Conservation (phyloP, 2,888 invertebrate species). For the Idaea aversata region DNA sequence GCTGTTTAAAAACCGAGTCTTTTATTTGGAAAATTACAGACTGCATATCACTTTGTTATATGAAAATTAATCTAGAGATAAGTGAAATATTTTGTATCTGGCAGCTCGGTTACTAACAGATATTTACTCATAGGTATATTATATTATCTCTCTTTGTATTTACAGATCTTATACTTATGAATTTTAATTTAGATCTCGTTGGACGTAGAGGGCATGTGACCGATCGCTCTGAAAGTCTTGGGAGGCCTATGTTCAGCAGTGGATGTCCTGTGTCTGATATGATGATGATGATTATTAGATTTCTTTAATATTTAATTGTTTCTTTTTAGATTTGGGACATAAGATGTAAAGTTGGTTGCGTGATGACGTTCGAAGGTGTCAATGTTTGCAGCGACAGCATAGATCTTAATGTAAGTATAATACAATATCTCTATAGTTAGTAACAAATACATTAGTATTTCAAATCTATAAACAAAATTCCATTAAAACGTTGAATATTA, state of each 20-base stretch:
- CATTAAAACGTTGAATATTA: too few relatives aligned
- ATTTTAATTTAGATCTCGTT: too few relatives aligned
- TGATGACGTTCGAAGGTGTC: conserved; percentile 79
- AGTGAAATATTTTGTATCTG: conserved; percentile 9
- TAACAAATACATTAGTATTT: too few relatives aligned
- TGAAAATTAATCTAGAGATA: conserved; percentile 11
- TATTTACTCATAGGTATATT: too few relatives aligned
- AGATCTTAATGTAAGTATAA: conserved; percentile 75
- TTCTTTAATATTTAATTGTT: conserved; percentile 9
- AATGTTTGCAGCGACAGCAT: conserved; percentile 79
- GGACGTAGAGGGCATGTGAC: too few relatives aligned
- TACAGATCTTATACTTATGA: too few relatives aligned
- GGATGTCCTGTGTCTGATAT: neutral
- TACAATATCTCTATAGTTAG: too few relatives aligned
- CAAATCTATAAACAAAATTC: neutral
- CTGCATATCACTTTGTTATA: conserved; percentile 22
- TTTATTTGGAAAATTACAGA: conserved; percentile 24
- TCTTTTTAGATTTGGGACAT: conserved; percentile 79
- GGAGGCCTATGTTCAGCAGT: too few relatives aligned
- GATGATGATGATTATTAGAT: conserved; percentile 9
- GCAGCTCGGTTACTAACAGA: neutral
- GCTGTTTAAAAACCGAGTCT: conserved; percentile 13
- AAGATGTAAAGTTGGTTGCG: conserved; percentile 71
- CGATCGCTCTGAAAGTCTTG: too few relatives aligned
- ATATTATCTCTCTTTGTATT: too few relatives aligned